A percentile compares a stretch with the other conserved stretches of the same genome.
Evolutionary conservation across 2,797 vertebrate species (phyloP).

Genomic region (Melanotaenia pygmaea): DNA sequence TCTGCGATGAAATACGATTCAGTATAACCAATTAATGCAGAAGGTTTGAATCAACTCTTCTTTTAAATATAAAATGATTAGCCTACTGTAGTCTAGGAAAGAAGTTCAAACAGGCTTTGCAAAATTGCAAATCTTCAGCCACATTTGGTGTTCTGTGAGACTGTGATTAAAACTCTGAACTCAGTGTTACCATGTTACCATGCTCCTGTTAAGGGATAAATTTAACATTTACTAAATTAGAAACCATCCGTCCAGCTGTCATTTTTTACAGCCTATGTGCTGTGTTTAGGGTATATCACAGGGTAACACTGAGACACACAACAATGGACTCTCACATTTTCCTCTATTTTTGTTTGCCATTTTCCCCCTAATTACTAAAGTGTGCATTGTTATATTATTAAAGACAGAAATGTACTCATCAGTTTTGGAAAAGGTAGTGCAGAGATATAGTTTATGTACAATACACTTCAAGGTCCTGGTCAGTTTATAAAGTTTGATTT

Average conservation of each 20-base stretch:
- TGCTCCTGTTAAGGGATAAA: background rate
- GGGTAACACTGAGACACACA: no score
- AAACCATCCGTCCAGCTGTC: background rate
- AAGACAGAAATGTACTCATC: no score
- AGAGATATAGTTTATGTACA: no score
- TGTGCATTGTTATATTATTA: no score
- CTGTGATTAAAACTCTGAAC: background rate
- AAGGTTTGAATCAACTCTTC: background rate
- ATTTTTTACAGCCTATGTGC: no score
- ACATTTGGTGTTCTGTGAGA: background rate
- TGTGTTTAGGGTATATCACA: no score
- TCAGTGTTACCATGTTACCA: background rate
- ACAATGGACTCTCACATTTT: no score
- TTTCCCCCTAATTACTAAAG: no score
- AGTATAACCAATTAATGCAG: background rate
- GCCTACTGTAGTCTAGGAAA: background rate
- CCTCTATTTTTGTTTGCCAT: no score
- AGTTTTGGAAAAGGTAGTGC: no score
- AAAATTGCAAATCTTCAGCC: background rate
- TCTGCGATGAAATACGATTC: conserved; percentile 12
- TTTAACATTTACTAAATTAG: background rate
- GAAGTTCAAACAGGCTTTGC: background rate
- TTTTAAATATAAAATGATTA: background rate
- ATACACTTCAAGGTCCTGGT: background rate
- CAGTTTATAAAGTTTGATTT: no score